phyloP scores from a whole-genome alignment of 2,797 vertebrate genomes.

The Margarornis squamiger region DNA sequence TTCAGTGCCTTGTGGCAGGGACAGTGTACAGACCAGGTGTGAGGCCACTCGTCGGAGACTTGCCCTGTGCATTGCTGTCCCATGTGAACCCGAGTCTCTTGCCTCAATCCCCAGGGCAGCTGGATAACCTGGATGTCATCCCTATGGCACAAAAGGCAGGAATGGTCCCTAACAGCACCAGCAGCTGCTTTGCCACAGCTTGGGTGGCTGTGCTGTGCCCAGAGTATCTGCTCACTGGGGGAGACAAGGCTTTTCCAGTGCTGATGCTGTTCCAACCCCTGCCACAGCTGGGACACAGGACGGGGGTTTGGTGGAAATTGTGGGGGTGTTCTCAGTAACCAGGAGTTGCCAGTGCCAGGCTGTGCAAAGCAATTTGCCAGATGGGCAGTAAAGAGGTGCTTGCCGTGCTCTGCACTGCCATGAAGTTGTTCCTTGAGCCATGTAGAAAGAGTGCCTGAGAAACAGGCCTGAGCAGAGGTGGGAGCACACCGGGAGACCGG shows the following conservation, averaged over 20 bases:
- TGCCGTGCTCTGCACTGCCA: fast-evolving
- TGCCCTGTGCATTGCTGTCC: not conserved
- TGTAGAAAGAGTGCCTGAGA: not conserved
- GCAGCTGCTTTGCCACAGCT: not conserved
- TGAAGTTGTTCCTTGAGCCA: not conserved
- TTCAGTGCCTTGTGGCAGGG: not conserved
- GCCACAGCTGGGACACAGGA: fast-evolving
- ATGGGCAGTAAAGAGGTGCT: no score
- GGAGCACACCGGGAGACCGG: fast-evolving
- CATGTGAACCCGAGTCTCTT: not conserved
- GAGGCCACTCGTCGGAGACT: not conserved
- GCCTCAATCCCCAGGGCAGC: not conserved
- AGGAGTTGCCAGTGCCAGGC: not conserved
- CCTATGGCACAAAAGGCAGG: not conserved
- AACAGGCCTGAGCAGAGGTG: fast-evolving
- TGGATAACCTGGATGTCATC: not conserved
- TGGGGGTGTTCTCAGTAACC: not conserved
- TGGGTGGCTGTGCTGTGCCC: not conserved
- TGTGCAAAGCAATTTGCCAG: fast-evolving
- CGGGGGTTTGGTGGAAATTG: not conserved
- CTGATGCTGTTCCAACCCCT: not conserved
- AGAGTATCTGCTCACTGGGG: fast-evolving
- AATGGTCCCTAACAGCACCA: not conserved
- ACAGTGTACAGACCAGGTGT: fast-evolving
- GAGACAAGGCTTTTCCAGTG: fast-evolving